These are phyloP conservation scores for Synchiropus splendidus DNA, from an alignment of 2,113 vertebrate species.

Conservation along the genomic window DNA sequence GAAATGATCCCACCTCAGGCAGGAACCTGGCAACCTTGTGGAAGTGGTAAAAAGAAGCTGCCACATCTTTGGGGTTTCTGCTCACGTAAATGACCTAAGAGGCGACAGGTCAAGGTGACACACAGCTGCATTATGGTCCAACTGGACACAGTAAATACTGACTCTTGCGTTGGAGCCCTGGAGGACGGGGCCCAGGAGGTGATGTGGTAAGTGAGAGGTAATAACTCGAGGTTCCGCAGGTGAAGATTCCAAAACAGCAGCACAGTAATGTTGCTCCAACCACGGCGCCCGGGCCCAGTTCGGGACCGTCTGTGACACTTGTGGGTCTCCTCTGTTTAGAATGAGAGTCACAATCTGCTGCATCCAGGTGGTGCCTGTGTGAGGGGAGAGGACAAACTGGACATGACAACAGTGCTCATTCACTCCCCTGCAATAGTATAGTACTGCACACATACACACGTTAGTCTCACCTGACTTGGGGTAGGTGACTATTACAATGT, in stretches of 20 bases:
- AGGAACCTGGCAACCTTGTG: conserved; percentile 77
- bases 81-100: conserved; percentile 75
- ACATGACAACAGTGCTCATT: not conserved
- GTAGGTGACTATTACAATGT: conserved; percentile 73
- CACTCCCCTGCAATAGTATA: too few relatives aligned
- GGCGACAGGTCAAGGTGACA: not conserved
- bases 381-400: not conserved
- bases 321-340: conserved; percentile 56
- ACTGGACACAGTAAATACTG: not conserved
- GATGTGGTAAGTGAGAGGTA: conserved; percentile 74
- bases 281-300: conserved; percentile 78
- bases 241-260: conserved; percentile 27
- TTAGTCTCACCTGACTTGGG: conserved; percentile 80
- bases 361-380: conserved; percentile 85
- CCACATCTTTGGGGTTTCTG: conserved; percentile 80
- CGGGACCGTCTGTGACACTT: conserved; percentile 57
- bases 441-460: not conserved
- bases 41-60: conserved; percentile 79
- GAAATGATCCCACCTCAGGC: conserved; percentile 61
- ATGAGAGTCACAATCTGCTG: conserved; percentile 77
- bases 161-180: conserved; percentile 71
- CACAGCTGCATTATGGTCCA: not conserved
- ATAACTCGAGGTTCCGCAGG: conserved; percentile 48
- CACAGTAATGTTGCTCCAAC: conserved; percentile 75
- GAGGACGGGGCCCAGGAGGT: conserved; percentile 59